Base-by-base conservation (phyloP, 2,888 invertebrate genomes). In the Microchrysa polita region DNA sequence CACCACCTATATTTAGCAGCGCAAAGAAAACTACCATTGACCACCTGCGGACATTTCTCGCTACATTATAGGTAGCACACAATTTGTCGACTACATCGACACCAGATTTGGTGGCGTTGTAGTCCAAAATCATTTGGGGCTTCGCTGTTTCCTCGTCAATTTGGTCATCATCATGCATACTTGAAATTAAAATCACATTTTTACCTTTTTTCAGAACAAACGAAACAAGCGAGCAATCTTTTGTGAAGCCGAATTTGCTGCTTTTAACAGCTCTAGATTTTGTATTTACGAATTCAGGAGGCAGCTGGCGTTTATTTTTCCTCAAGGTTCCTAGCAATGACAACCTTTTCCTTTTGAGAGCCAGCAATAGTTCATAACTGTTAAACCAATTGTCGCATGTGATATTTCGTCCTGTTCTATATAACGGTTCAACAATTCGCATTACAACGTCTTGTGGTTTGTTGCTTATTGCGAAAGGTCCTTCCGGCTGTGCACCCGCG, bases 361-460 rank as follows among this genome's bases (percentile, higher is more conserved):
- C 16, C 12, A 34, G 20, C 16, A 52, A 7, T n/a, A 53, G 12
- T 40, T n/a, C 22, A 16, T 53, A 67, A 53, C 67, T 67, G 5
- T 34, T 52, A 53, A 67, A 67, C 53, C 67, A 67, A n/a, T 67
- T 67, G 16, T 67, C 67, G 34, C 27, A 52, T 5, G 67, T 67
- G 7, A 67, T n/a, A 27, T 67, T 67, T 12, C 67, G 52, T 5
- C 34, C 34, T 14, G 7, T 27, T 23, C 18, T 16, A 34, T 22
- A 67, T 23, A 10, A 18, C n/a, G 27, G 67, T 5, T 12, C 16
- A 9, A 55, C 55, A 1, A 53, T n/a, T 14, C 67, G 9, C 7
- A 27, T 18, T 16, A 67, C 53, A 14, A 67, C 55, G 22, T 67
- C 67, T 14, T 27, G 14, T 5, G 67, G 16, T 10, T 67, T 52